phyloP scores from a whole-genome alignment of 2,797 vertebrate genomes.

The Enteromius afrohamiltoni region DNA sequence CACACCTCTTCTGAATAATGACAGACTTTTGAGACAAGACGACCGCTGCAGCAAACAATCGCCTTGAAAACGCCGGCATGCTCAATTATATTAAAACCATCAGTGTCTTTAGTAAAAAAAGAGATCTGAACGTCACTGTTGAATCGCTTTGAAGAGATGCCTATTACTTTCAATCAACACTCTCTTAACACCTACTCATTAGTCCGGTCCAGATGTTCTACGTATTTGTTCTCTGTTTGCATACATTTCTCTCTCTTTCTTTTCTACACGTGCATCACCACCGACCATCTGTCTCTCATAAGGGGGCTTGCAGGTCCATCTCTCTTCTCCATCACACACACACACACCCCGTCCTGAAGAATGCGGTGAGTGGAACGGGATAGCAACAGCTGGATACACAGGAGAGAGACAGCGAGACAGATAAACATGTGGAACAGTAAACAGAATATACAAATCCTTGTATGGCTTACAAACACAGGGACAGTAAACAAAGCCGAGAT shows the following conservation, averaged over 20 bases:
- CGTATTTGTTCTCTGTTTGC: conserved; percentile 52
- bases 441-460: conserved; percentile 55
- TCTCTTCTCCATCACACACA: conserved; percentile 42
- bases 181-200: conserved; percentile 49
- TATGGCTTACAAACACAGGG: conserved; percentile 38
- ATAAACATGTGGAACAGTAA: conserved; percentile 55
- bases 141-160: conserved; percentile 45
- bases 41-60: neutral
- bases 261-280: conserved; percentile 33
- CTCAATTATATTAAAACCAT: conserved; percentile 30
- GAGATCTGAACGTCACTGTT: conserved; percentile 20
- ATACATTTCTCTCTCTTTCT: conserved; percentile 37
- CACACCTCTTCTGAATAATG: conserved; percentile 19
- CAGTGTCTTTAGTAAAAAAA: neutral
- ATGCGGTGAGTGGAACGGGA: conserved; percentile 46
- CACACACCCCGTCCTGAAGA: conserved; percentile 51
- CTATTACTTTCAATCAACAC: conserved; percentile 47
- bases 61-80: neutral
- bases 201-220: conserved; percentile 56
- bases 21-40: conserved; percentile 9
- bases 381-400: conserved; percentile 48
- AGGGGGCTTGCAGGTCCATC: conserved; percentile 46
- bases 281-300: conserved; percentile 48
- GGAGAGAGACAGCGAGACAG: conserved; percentile 46
- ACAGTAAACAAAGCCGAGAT: conserved; percentile 47